Conservation (phyloP, 2,888 invertebrate species). For the Spialia ferax region DNA sequence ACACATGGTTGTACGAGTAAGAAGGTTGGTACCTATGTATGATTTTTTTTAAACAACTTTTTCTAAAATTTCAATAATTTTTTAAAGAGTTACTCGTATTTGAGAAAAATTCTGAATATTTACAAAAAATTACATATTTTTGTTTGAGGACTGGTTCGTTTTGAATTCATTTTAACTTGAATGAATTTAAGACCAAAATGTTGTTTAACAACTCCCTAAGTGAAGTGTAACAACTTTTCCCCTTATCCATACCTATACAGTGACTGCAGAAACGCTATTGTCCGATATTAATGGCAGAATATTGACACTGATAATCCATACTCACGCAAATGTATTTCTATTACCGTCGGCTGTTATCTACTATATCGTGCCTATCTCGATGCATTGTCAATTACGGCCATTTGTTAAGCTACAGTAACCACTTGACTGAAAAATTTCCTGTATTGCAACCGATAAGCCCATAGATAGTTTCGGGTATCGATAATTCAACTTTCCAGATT, state of each 20-base stretch:
- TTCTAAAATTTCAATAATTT: no score
- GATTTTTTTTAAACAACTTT: no score
- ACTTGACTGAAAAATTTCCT: constrained; percentile 25
- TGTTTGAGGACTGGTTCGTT: neutral
- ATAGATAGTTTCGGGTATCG: neutral
- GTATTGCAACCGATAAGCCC: constrained; percentile 13
- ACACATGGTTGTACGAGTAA: no score
- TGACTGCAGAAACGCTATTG: neutral
- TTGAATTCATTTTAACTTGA: no score
- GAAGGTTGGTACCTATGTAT: no score
- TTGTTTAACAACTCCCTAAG: neutral
- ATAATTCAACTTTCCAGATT: constrained; percentile 9
- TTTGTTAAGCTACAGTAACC: constrained; percentile 9
- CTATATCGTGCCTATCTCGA: neutral
- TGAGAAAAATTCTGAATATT: no score
- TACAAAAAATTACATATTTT: no score
- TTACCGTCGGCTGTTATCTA: neutral
- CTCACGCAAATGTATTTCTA: constrained; percentile 14
- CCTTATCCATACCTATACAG: neutral
- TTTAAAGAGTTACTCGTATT: no score
- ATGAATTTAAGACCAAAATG: neutral
- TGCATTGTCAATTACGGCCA: constrained; percentile 19
- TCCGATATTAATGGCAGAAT: neutral
- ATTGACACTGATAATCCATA: constrained; percentile 1
- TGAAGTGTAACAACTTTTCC: neutral